phyloP scores from a whole-genome alignment of 37 sponge, comb jelly and placozoan genomes.

The Oscarella lobularis region DNA sequence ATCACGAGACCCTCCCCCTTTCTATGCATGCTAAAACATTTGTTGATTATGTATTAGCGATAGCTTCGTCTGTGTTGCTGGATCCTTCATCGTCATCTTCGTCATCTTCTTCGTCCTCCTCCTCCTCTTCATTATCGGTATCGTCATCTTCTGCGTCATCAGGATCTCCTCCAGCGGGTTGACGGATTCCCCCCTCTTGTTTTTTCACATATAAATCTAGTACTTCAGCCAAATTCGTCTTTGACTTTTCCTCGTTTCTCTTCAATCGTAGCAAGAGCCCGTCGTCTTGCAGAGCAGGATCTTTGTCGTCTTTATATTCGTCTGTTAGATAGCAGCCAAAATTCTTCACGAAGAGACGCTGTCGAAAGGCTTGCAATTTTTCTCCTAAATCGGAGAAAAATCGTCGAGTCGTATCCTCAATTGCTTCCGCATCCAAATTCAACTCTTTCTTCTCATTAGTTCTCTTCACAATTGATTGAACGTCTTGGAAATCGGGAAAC shows the following conservation, averaged over 20 bases:
- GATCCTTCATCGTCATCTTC: not conserved
- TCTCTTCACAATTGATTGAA: slow-evolving; percentile 32
- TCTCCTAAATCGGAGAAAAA: slow-evolving; percentile 54
- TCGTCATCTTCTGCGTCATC: slow-evolving; percentile 3
- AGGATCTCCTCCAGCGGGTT: not conserved
- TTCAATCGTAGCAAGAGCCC: slow-evolving; percentile 14
- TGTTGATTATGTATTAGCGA: too few relatives aligned
- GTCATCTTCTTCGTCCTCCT: slow-evolving; percentile 4
- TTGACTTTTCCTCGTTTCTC: slow-evolving; percentile 13
- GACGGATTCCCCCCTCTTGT: slow-evolving; percentile 24
- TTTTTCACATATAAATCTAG: slow-evolving; percentile 44
- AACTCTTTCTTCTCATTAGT: slow-evolving; percentile 33
- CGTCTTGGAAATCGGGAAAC: slow-evolving; percentile 57
- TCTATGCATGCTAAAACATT: too few relatives aligned
- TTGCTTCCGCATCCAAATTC: slow-evolving; percentile 20
- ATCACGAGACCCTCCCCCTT: too few relatives aligned
- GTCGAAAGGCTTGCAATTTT: slow-evolving; percentile 25
- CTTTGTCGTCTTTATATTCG: slow-evolving; percentile 7
- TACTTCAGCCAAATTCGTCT: slow-evolving; percentile 20
- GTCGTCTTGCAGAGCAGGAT: slow-evolving; percentile 37
- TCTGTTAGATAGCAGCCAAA: slow-evolving; percentile 74
- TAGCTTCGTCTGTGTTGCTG: not conserved
- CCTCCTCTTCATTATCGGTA: slow-evolving; percentile 14
- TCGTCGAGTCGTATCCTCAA: slow-evolving; percentile 10
- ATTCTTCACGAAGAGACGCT: slow-evolving; percentile 18